Percentiles rank a stretch among this genome's conserved stretches.
Evolutionary conservation across 2,113 vertebrate species (phyloP).

Genomic region (Mormyrus iriodes): DNA sequence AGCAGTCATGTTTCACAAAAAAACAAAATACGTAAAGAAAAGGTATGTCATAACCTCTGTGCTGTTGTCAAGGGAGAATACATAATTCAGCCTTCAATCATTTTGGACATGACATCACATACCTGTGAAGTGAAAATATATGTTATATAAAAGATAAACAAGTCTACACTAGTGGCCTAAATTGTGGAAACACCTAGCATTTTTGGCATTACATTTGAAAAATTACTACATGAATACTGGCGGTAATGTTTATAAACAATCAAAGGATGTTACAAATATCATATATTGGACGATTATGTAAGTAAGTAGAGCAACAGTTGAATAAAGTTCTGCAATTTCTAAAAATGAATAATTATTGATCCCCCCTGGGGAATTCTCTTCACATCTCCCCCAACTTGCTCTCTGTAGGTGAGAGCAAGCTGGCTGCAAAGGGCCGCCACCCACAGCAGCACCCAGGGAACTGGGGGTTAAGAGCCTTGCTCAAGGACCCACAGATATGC

Average conservation of each 20-base stretch:
- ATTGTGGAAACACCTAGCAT: not conserved
- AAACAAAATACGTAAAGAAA: not conserved
- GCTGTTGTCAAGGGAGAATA: not conserved
- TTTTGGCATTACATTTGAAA: not conserved
- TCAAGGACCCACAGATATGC: too few relatives aligned
- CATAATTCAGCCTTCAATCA: not conserved
- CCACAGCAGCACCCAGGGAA: too few relatives aligned
- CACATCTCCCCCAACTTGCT: too few relatives aligned
- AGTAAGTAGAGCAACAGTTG: not conserved
- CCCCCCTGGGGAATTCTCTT: too few relatives aligned
- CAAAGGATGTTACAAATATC: not conserved
- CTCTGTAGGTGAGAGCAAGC: too few relatives aligned
- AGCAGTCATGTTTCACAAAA: not conserved
- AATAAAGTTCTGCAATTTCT: not conserved
- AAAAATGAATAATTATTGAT: too few relatives aligned
- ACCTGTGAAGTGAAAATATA: not conserved
- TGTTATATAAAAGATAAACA: not conserved
- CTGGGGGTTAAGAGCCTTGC: too few relatives aligned
- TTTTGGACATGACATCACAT: not conserved
- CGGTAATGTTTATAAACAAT: not conserved
- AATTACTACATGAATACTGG: not conserved
- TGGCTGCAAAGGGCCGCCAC: too few relatives aligned
- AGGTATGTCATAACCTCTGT: not conserved
- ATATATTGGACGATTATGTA: not conserved
- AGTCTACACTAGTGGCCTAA: not conserved